These are phyloP conservation scores for Phyllostomus discolor DNA, from an alignment of 2,113 vertebrate genomes.

Conservation along the genomic window DNA sequence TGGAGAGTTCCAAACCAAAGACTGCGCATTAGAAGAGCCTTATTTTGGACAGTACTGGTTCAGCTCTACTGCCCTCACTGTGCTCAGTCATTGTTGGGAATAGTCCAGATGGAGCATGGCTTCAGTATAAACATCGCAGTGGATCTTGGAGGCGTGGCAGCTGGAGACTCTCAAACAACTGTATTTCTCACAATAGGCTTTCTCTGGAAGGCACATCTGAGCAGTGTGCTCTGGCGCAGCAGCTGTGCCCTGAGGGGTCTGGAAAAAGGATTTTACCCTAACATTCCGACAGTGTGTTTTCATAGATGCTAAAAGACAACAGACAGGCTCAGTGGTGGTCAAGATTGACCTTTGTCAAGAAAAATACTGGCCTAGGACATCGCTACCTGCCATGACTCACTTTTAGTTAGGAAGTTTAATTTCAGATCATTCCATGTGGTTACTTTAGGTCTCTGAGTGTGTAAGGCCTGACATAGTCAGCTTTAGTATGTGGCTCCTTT, in stretches of 20 bases:
- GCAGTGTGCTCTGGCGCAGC: not conserved
- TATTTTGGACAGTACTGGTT: not conserved
- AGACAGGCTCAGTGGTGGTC: not conserved
- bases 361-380: not conserved
- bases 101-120: not conserved
- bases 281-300: not conserved
- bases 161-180: not conserved
- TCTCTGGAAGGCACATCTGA: not conserved
- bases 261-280: not conserved
- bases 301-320: not conserved
- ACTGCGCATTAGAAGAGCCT: not conserved
- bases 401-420: not conserved
- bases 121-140: not conserved
- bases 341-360: not conserved
- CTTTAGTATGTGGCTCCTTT: not conserved
- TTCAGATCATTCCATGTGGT: not conserved
- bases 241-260: not conserved
- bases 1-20: not conserved
- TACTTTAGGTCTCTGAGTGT: not conserved
- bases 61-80: not conserved
- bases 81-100: not conserved
- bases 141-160: not conserved
- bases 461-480: not conserved
- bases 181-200: not conserved
- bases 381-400: not conserved